Evolutionary conservation across 30 jellyfish, hydroid and myxozoan species (phyloP).

Genomic region (Rhopilema esculentum): DNA sequence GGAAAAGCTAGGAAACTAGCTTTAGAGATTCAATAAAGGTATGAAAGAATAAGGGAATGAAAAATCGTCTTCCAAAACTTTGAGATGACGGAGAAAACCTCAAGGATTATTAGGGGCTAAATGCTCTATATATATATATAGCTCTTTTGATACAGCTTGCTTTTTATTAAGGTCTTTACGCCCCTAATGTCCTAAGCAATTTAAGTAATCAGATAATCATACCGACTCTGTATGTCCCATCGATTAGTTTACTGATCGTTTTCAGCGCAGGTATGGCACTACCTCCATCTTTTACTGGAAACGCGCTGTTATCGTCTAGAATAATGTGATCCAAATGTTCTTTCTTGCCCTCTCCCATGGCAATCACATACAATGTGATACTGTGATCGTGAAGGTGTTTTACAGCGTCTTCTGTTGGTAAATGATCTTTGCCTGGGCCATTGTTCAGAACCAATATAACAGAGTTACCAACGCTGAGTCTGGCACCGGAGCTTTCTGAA

Average conservation of each 20-base stretch:
- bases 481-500: constrained; percentile 4
- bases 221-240: background rate
- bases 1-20: no score
- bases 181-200: no score
- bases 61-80: no score
- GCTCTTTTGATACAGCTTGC: no score
- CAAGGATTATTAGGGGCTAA: no score
- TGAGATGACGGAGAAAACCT: no score
- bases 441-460: constrained; percentile 10
- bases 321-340: constrained; percentile 17
- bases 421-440: background rate
- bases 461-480: background rate
- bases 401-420: constrained; percentile 29
- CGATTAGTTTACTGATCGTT: background rate
- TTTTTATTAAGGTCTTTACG: no score
- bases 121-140: no score
- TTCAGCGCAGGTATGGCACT: background rate
- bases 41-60: no score
- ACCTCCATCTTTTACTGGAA: no score
- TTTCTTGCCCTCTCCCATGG: constrained; percentile 15
- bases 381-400: constrained; percentile 15
- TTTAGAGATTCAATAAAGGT: no score
- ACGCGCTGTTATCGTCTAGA: no score
- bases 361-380: constrained; percentile 3
- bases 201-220: background rate